These are phyloP conservation scores for Myanophis thanlyinensis DNA, from an alignment of 2,113 vertebrate species.

Conservation along the genomic window DNA sequence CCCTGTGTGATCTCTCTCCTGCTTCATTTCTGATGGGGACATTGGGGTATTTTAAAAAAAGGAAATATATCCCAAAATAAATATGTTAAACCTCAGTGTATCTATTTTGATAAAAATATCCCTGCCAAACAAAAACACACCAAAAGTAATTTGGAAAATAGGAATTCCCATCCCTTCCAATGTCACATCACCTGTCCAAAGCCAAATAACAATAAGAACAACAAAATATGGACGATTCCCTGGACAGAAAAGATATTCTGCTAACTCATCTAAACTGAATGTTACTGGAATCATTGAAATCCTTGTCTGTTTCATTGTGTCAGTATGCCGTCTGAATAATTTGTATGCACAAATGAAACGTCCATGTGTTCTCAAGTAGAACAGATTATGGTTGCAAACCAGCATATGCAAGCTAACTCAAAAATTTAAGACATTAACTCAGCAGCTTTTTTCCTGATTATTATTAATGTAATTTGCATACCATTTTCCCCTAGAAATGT, in stretches of 20 bases:
- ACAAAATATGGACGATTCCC: not conserved
- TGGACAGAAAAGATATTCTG: not conserved
- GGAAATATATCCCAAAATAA: not conserved
- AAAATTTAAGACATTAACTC: not conserved
- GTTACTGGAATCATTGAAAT: not conserved
- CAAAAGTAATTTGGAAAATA: not conserved
- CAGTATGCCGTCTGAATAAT: not conserved
- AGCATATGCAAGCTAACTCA: not conserved
- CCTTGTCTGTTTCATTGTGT: not conserved
- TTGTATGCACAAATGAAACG: not conserved
- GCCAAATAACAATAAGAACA: not conserved
- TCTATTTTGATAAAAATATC: not conserved
- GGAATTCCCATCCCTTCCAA: not conserved
- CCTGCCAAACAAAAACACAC: not conserved
- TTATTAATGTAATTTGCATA: not conserved
- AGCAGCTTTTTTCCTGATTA: not conserved
- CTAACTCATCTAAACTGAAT: not conserved
- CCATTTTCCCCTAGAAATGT: not conserved
- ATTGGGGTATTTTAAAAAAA: not conserved
- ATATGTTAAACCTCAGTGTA: not conserved
- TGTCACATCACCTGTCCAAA: not conserved
- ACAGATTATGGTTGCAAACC: not conserved
- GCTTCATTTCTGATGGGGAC: not conserved
- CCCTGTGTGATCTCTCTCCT: not conserved
- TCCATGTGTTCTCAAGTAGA: not conserved